Percentiles rank a stretch among this genome's conserved stretches.
Conservation (phyloP, 2,888 invertebrate species). For the Emmelina monodactyla region DNA sequence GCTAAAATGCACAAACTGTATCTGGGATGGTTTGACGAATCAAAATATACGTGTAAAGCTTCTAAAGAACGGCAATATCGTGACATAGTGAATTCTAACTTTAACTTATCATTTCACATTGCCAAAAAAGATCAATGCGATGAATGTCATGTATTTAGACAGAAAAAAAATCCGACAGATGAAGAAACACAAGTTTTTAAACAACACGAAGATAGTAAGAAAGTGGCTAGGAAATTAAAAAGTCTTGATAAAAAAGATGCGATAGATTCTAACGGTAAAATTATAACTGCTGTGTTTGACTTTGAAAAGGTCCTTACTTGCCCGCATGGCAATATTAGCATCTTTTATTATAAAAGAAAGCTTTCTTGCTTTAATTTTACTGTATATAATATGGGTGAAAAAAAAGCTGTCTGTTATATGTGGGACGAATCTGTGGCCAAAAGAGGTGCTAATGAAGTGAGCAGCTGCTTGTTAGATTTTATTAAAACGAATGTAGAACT, state of each 20-base stretch:
- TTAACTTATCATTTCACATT: conserved; percentile 12
- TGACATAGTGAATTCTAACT: conserved; percentile 11
- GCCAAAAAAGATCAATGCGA: conserved; percentile 16
- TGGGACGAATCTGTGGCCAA: conserved; percentile 14
- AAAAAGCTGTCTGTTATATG: conserved; percentile 12
- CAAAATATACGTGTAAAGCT: conserved; percentile 11
- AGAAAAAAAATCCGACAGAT: conserved; percentile 6
- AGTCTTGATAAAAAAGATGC: conserved; percentile 12
- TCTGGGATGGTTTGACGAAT: conserved; percentile 10
- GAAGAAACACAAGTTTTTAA: conserved; percentile 5
- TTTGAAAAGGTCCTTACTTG: conserved; percentile 9
- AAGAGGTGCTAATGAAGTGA: conserved; percentile 14
- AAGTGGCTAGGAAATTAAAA: conserved; percentile 10
- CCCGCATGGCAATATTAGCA: conserved; percentile 10
- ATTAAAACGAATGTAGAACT: conserved; percentile 2
- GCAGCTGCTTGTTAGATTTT: conserved; percentile 10
- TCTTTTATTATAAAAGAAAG: conserved; percentile 12
- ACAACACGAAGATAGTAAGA: conserved; percentile 6
- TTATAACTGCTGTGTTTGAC: conserved; percentile 7
- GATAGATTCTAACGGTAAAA: conserved; percentile 2
- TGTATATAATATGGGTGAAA: conserved; percentile 13
- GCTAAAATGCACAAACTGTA: conserved; percentile 14
- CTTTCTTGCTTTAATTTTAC: conserved; percentile 10
- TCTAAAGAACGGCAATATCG: conserved; percentile 10
- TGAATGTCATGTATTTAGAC: conserved; percentile 7